These are phyloP conservation scores for Notothenia coriiceps DNA, from an alignment of 2,113 vertebrate genomes.

Conservation along the genomic window DNA sequence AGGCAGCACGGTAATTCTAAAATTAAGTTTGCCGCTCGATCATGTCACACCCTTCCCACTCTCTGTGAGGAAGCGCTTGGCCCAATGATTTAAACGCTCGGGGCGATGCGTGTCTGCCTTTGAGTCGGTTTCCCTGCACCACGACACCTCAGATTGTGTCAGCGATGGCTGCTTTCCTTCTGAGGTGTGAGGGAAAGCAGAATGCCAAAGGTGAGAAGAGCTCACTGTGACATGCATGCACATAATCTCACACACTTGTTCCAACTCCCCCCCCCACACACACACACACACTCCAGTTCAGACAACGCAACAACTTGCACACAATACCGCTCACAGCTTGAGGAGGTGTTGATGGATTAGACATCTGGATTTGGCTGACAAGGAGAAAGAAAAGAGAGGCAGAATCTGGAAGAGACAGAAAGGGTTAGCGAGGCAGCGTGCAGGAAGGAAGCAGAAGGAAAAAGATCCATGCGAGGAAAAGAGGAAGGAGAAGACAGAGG, in stretches of 20 bases:
- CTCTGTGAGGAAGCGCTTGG: constrained; percentile 56
- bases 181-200: constrained; percentile 79
- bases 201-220: constrained; percentile 75
- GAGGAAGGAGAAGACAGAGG: constrained; percentile 57
- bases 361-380: constrained; percentile 86
- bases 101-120: constrained; percentile 47
- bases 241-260: constrained; percentile 69
- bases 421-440: constrained; percentile 52
- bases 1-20: constrained; percentile 69
- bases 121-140: constrained; percentile 62
- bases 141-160: constrained; percentile 81
- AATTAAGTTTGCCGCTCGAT: constrained; percentile 69
- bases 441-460: constrained; percentile 61
- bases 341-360: constrained; percentile 87
- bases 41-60: constrained; percentile 67
- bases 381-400: constrained; percentile 61
- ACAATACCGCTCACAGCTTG: constrained; percentile 79
- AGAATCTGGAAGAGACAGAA: constrained; percentile 62
- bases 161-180: constrained; percentile 70
- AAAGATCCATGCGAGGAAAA: constrained; percentile 36
- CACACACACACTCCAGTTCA: constrained; percentile 22
- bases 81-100: constrained; percentile 59
- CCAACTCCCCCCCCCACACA: constrained; percentile 51
- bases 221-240: constrained; percentile 68
- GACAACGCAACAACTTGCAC: constrained; percentile 50